Evolutionary conservation across 35 echinoderm and acorn worm genomes (phyloP), one percentile per base, ranked within the genome.

Genomic region (Eucidaris tribuloides): DNA sequence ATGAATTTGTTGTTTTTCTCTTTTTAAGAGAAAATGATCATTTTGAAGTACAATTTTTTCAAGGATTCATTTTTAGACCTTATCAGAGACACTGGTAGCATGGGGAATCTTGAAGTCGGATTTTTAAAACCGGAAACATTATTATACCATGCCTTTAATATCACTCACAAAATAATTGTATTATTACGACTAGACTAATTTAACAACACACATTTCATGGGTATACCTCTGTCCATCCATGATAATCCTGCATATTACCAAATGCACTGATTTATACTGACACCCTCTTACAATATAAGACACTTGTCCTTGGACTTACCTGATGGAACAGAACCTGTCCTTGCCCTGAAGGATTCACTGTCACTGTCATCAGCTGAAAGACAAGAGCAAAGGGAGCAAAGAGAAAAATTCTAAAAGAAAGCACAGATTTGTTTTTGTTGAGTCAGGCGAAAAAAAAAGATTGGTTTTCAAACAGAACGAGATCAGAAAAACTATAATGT

Each of bases 311-410:
- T 60, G 17, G 1, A 60, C 61, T 64, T 7, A 74, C 68, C 68
- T 44, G 68, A 74, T 0, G 68, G 41, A 24, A 17, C 2, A 22
- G 68, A 74, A 42, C 68, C 68, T n/a, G 68, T 15, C 22, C 68
- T 74, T 44, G 28, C 15, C 41, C 68, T 74, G 5, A 25, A 40
- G 0, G 3, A 17, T 7, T 74, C 68, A 9, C 68, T 36, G 20
- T 74, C 68, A 41, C 68, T 74, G 18, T 74, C 68, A 35, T 74
- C 68, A 44, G 68, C 68, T 74, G 40, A 74, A 23, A 44, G 20
- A 38, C 17, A 42, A 74, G 44, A 44, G 5, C 3, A 71, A 71
- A 71, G 48, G 17, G 0, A 37, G 14, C 20, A 71, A 13, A 71
- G 39, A 71, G 39, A 11, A 13, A 19, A 13, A 23, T 7, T 71